Evolutionary conservation across 23 tunicate species (phyloP), one percentile per base, ranked within the genome.

Genomic region (Halocynthia aurantium): DNA sequence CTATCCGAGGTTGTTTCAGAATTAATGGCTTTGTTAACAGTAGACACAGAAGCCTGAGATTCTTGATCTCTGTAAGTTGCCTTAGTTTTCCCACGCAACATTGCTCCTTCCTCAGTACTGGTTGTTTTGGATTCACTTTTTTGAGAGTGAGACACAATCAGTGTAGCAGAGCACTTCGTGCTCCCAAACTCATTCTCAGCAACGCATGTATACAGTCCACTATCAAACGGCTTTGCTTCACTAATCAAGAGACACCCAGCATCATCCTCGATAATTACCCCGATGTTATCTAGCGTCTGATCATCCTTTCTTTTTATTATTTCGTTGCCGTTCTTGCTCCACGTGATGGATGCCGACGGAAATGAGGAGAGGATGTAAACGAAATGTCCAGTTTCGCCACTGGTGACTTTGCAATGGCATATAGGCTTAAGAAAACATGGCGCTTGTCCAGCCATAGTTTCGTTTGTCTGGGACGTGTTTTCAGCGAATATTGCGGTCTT

Each of bases 161-260:
- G 62, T 22, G 53, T 78, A 8, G 98, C 98, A 6, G 85, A 57
- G 57, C 88, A 86, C 61, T 92, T 84, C 13, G 84, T 78, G 77
- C 92, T 92, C 22, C 99, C 99, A 44, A 76, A 76, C 5, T 76
- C 82, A 77, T 94, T 94, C 57, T 88, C 86, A 51, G 99, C 99
- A 51, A 94, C 63, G 73, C 89, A 82, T 9, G 87, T 76, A 84
- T 89, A 94, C 51, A 88, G 77, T 73, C 99, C 99, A 52, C 85
- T 81, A 72, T 88, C 82, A 19, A 52, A 55, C 5, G 78, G 61
- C 18, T 77, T 80, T 0, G 87, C 62, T 18, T 81, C 95, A 61
- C 94, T 94, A 56, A 94, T 88, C 5, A 94, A 64, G 54, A 94
- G 61, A 61, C 94, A 88, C 9, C 95, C 94, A n/a, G 94, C 99